Base-by-base conservation (phyloP, 64 coral and sea anemone species). In the Actinia equina region DNA sequence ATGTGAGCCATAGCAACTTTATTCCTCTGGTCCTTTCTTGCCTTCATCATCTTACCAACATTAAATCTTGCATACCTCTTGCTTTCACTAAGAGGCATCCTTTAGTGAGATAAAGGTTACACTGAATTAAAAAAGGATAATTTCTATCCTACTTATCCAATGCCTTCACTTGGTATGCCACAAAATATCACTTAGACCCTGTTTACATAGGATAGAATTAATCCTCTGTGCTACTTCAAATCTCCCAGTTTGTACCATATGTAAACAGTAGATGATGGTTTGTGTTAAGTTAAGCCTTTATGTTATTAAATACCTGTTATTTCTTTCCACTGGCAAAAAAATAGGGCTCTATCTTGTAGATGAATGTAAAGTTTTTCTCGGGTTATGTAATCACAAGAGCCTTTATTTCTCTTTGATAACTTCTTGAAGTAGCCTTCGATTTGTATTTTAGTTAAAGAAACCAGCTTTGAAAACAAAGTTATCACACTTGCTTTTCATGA, bases 51-150 rank as follows among this genome's bases (percentile, higher is more conserved):
- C 84, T 65, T 59, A 86, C 84, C 84, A 86, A 65, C 59, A 63
- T 86, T 86, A 64, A 86, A 65, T 86, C 58, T 86, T 86, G 37
- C 60, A 64, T 65, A 86, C 16, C 84, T 86, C 84, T 86, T 86
- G 26, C 84, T 86, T 30, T 86, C 67, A 86, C 84, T 86, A 86
- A 86, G 84, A 86, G 84, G 84, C 84, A 86, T 86, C 84, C 54
- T 86, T 86, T 67, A 86, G 67, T 19, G 54, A 27, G 59, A 86
- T 67, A 86, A 86, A 85, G 83, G 27, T 85, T 2, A 86, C 18
- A 69, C 58, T 86, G 58, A 86, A 86, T 85, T 2, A 85, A 85
- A 60, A 43, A 86, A 19, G 23, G 56, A 69, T 46, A 30, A 15
- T 86, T 16, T 86, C 42, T 62, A 65, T 86, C 59, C 84, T 86